Evolutionary conservation across 2,113 vertebrate species (phyloP).

Genomic region (Pachycephala philippinensis): DNA sequence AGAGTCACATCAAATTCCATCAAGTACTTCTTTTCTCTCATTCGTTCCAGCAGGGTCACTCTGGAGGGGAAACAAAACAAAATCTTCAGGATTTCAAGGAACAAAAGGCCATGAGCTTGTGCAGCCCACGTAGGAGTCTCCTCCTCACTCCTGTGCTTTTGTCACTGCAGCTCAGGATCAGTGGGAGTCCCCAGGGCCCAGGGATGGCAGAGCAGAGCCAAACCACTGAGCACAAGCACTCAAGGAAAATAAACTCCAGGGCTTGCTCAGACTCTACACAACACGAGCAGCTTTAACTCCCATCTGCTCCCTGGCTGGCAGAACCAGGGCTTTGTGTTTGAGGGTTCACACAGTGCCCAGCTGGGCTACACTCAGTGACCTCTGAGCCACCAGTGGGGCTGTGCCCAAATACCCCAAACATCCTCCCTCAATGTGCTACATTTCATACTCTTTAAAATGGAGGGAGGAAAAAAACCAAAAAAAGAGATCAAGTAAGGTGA

Average conservation of each 20-base stretch:
- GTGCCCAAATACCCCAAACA: background rate
- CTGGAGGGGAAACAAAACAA: constrained; percentile 19
- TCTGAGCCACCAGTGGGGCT: background rate
- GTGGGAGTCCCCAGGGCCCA: background rate
- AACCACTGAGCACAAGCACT: background rate
- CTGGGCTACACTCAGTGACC: background rate
- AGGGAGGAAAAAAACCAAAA: background rate
- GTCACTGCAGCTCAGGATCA: background rate
- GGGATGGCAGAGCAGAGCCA: background rate
- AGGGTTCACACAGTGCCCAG: background rate
- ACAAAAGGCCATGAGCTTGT: background rate
- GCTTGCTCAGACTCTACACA: background rate
- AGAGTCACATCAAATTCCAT: constrained; percentile 67
- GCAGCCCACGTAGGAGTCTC: background rate
- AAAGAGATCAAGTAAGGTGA: background rate
- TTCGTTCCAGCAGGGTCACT: constrained; percentile 28
- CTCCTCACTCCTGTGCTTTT: background rate
- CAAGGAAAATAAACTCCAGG: background rate
- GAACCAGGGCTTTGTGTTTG: background rate
- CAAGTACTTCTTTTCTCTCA: constrained; percentile 68
- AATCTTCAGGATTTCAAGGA: background rate
- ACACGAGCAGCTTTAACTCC: background rate
- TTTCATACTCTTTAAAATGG: background rate
- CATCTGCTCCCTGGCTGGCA: background rate
- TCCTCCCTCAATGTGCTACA: rapidly evolving